Evolutionary conservation across 2,797 vertebrate species (phyloP), one percentile per base, ranked within the genome.

Genomic region (Lophotriccus pileatus): DNA sequence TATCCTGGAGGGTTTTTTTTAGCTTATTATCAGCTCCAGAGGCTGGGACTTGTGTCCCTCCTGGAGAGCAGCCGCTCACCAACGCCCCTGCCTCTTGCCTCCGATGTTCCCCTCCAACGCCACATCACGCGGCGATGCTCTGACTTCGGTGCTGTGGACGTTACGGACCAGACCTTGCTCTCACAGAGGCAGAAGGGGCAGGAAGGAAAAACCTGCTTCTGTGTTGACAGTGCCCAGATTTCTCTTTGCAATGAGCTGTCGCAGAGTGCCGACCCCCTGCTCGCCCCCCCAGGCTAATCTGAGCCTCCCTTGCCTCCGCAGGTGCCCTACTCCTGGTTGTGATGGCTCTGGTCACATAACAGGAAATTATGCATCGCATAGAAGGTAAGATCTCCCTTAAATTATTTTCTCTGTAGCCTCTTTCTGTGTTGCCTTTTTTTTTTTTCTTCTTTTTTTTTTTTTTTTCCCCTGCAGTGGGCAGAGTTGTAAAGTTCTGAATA

Each of bases 311-410:
- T 97, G 94, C 79, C 70, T 95, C 87, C 3, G 2, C 97, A 99
- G 99, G 98, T 99, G 99, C 98, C 99, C 99, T 96, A 99, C 99
- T 37, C 99, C 98, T 56, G 99, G 99, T 97, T 99, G 99, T 96
- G 99, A 99, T 60, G 99, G 99, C 79, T 99, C 99, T 34, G 99
- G 99, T 97, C 99, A 99, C 96, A 99, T 99, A 97, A 99, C 99
- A 84, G 99, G 99, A 97, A 99, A 99, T 98, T 99, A 99, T 97
- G 97, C 99, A 81, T 99, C 99, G 3, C 99, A 99, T 93, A 98
- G 99, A 98, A 99, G 99, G 99, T 99, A 98, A 97, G 98, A 86
- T 62, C 78, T 62, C 39, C 46, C 49, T 90, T 27, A 77, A 93
- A 74, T 92, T 81, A 83, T 90, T 90, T 90, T 46, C 59, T 87